Conservation (phyloP, 2,888 invertebrate species). For the Pheosia gnoma region DNA sequence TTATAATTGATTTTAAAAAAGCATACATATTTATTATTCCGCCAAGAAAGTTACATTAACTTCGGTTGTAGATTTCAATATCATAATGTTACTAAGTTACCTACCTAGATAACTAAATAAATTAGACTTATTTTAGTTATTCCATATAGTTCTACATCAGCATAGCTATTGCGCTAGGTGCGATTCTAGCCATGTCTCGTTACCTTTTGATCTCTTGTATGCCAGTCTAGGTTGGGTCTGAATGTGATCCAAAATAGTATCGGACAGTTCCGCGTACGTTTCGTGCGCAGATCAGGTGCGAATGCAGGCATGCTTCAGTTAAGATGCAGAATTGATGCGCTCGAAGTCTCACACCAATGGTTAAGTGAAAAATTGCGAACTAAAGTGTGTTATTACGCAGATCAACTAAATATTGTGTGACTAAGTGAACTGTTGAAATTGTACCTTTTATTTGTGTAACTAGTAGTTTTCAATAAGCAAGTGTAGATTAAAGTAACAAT, state of each 20-base stretch:
- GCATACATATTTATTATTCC: no score
- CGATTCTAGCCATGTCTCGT: constrained; percentile 46
- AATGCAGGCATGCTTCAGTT: constrained; percentile 56
- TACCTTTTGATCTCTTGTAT: constrained; percentile 77
- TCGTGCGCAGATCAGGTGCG: constrained; percentile 72
- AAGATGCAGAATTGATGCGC: constrained; percentile 39
- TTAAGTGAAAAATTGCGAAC: constrained; percentile 5
- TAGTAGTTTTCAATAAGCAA: constrained; percentile 8
- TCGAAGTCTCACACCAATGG: constrained; percentile 22
- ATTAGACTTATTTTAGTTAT: constrained; percentile 4
- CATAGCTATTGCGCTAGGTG: constrained; percentile 34
- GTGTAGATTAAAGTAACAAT: constrained; percentile 12
- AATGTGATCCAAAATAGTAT: constrained; percentile 75
- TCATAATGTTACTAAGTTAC: no score
- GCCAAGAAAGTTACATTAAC: no score
- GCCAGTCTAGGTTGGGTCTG: constrained; percentile 72
- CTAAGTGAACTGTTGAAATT: constrained; percentile 10
- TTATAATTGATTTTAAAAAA: no score
- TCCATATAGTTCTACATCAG: neutral
- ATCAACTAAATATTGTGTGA: constrained; percentile 13
- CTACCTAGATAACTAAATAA: no score
- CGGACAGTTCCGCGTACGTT: constrained; percentile 74
- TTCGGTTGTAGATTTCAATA: no score
- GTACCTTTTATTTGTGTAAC: constrained; percentile 14
- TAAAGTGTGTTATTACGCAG: constrained; percentile 5